Percentiles rank a stretch among this genome's conserved stretches.
phyloP scores from a whole-genome alignment of 2,888 invertebrate genomes.

The Tipula vernalis region DNA sequence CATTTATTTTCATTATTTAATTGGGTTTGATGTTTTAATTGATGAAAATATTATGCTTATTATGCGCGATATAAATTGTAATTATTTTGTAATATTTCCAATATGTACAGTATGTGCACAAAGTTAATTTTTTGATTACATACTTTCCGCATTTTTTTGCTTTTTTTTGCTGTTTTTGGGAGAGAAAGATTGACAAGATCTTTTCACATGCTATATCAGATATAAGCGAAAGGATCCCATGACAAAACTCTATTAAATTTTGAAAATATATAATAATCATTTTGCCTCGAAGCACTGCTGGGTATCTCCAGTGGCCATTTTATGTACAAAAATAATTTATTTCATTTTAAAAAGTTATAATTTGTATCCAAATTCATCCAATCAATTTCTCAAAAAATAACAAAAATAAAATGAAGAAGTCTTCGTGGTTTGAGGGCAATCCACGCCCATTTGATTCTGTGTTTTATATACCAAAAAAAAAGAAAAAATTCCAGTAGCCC shows the following conservation, averaged over 20 bases:
- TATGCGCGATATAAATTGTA: background rate
- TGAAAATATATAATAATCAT: background rate
- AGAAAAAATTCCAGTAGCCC: background rate
- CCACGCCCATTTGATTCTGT: background rate
- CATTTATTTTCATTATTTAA: background rate
- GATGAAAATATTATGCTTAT: background rate
- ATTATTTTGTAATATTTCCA: background rate
- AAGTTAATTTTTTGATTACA: background rate
- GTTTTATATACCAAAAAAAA: background rate
- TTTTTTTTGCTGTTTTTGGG: background rate
- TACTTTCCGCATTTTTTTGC: background rate
- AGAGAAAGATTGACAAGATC: background rate
- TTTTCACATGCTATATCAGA: background rate
- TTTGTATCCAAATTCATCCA: background rate
- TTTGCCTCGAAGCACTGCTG: background rate
- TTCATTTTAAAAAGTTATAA: constrained; percentile 4
- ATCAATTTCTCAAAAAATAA: background rate
- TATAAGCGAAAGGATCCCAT: background rate
- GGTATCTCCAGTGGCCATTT: background rate
- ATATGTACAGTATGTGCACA: background rate
- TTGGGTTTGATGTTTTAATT: background rate
- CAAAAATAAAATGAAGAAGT: background rate
- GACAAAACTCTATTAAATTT: background rate
- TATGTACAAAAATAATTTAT: background rate
- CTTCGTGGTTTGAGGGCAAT: background rate